Conservation (phyloP, 1,140 invertebrate species). For the Cydia strobilella region DNA sequence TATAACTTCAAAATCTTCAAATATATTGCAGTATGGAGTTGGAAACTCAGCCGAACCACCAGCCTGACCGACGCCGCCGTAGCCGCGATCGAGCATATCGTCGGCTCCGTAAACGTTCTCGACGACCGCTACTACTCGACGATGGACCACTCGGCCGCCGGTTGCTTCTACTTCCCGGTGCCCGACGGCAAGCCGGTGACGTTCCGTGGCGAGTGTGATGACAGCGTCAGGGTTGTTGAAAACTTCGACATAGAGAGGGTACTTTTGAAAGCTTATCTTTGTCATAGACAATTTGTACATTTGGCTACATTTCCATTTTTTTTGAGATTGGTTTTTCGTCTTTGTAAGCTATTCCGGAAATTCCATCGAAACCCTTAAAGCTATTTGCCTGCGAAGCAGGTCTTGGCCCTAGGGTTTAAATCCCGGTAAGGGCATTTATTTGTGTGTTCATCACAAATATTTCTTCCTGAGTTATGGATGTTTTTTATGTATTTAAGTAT, state of each 20-base stretch:
- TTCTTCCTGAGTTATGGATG: no score
- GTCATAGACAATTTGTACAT: no score
- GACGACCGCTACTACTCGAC: conserved; percentile 52
- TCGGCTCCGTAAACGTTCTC: conserved; percentile 53
- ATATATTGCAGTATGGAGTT: conserved; percentile 56
- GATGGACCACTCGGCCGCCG: conserved; percentile 47
- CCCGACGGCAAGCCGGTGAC: conserved; percentile 43
- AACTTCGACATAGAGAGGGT: conserved; percentile 52
- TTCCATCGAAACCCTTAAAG: no score
- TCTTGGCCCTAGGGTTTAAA: no score
- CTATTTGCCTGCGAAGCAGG: no score
- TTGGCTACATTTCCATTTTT: no score
- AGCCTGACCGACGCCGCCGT: conserved; percentile 39
- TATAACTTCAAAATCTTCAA: conserved; percentile 55
- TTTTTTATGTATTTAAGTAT: no score
- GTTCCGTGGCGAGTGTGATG: conserved; percentile 57
- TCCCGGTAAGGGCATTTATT: no score
- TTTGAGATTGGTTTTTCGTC: no score
- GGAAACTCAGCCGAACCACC: conserved; percentile 59
- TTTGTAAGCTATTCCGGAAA: no score
- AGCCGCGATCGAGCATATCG: conserved; percentile 46
- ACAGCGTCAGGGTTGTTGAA: conserved; percentile 46
- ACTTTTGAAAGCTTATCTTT: conserved; percentile 10
- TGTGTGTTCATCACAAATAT: no score
- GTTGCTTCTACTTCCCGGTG: conserved; percentile 60